Percentiles rank a stretch among this genome's conserved stretches.
Conservation (phyloP, 2,888 invertebrate genomes). For the Drosophila rellima region DNA sequence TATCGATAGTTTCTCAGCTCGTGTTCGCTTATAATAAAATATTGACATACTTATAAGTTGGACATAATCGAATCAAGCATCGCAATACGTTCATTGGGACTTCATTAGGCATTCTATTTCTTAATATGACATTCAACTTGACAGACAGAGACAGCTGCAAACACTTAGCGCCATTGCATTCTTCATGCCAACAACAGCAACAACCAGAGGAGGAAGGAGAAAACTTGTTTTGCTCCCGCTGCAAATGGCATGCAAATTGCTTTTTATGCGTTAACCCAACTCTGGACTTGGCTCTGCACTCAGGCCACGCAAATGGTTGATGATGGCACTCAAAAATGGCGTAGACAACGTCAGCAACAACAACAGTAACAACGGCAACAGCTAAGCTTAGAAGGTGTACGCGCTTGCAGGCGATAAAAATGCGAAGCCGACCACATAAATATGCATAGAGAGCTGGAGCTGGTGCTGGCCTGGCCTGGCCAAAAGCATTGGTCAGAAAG, state of each 20-base stretch:
- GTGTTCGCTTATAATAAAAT: not conserved
- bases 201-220: conserved; percentile 12
- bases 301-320: conserved; percentile 67
- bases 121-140: conserved; percentile 47
- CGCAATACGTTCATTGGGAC: conserved; percentile 50
- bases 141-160: conserved; percentile 53
- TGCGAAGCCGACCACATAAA: conserved; percentile 69
- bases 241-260: conserved; percentile 81
- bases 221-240: conserved; percentile 71
- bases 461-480: conserved; percentile 22
- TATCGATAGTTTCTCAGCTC: conserved; percentile 4
- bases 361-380: conserved; percentile 26
- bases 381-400: conserved; percentile 66
- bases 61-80: conserved; percentile 27
- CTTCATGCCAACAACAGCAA: conserved; percentile 55
- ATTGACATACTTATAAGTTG: conserved; percentile 1
- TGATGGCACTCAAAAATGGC: conserved; percentile 80
- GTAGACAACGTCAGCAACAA: conserved; percentile 62
- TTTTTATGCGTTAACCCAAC: conserved; percentile 75
- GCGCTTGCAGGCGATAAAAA: conserved; percentile 67
- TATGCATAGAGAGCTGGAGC: conserved; percentile 69
- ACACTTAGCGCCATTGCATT: conserved; percentile 76
- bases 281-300: conserved; percentile 26
- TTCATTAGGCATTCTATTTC: conserved; percentile 52
- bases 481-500: conserved; percentile 47